Conservation (phyloP, 2,113 vertebrate genomes). For the Dromaius novaehollandiae region DNA sequence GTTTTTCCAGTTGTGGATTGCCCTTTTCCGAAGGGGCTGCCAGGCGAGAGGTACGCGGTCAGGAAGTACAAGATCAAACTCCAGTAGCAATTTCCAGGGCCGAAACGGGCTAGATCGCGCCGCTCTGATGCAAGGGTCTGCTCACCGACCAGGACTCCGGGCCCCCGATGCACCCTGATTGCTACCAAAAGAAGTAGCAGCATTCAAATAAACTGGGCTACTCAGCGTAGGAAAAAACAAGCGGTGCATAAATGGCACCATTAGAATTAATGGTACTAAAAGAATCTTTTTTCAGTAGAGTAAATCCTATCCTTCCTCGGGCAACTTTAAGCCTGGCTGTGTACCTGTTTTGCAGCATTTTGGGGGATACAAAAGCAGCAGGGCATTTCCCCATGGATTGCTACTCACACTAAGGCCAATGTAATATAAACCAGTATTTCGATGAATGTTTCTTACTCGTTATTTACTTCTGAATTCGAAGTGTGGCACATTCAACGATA, state of each 20-base stretch:
- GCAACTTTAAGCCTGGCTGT: background rate
- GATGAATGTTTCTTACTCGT: background rate
- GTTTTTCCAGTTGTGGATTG: background rate
- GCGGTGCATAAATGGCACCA: background rate
- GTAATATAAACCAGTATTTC: rapidly evolving
- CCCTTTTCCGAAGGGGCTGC: background rate
- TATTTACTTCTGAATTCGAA: background rate
- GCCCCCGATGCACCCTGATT: background rate
- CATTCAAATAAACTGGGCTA: background rate
- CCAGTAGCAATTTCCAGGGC: background rate
- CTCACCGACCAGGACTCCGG: background rate
- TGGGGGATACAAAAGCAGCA: no score
- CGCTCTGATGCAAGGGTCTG: background rate
- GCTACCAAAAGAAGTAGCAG: background rate
- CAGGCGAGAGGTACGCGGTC: background rate
- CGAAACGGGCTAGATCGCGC: background rate
- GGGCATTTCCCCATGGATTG: background rate
- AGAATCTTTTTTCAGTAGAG: background rate
- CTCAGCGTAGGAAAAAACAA: background rate
- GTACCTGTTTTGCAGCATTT: background rate
- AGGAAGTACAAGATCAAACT: background rate
- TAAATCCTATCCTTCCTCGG: background rate
- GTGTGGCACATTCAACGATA: background rate
- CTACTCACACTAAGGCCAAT: rapidly evolving
- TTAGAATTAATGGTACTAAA: background rate